Base-by-base conservation (phyloP, 2,797 vertebrate genomes). In the Brotula barbata region DNA sequence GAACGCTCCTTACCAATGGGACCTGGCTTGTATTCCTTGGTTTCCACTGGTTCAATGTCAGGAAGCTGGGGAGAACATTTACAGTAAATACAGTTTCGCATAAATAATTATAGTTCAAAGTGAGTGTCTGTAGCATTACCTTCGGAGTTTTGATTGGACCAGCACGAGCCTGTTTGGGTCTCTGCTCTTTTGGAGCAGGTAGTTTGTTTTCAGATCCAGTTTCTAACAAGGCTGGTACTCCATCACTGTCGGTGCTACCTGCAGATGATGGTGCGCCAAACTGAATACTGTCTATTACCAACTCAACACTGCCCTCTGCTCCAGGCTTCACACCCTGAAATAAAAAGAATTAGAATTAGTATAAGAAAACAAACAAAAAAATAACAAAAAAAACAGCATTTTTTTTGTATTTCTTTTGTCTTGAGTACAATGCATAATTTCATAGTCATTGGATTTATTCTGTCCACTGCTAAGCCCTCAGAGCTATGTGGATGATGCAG, bases 1-100 rank as follows among this genome's bases (percentile, higher is more conserved):
- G 95, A 99, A 56, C 97, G 95, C 33, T 99, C 97, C 72, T 99
- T 99, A 55, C 97, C 97, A 44, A 99, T 99, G 45, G 97, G 97
- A 80, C 97, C 97, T 1, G 97, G 97, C 76, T 98, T 98, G 82
- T 99, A 96, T 66, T 99, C 96, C 88, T 98, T 99, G 67, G 92
- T 95, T 89, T 98, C 95, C 53, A 95, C 88, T 0, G 92, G 92
- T 88, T 92, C 94, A 81, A 98, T 90, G 74, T 98, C 95, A 85
- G 95, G 94, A 77, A 98, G 93, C 97, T 98, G 63, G 11, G 7
- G 34, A 34, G 14, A 16, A 16, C 1, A 21, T 7, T 58, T 17
- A 46, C 1, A 55, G 2, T 34, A 28, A 28, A 28, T 28, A 28
- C 25, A 28, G 4, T 28, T 4, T 28, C 8, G 25, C 25, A 4